Evolutionary conservation across 1,140 invertebrate species (phyloP), one percentile per base, ranked within the genome.

Genomic region (Heliconius nattereri): DNA sequence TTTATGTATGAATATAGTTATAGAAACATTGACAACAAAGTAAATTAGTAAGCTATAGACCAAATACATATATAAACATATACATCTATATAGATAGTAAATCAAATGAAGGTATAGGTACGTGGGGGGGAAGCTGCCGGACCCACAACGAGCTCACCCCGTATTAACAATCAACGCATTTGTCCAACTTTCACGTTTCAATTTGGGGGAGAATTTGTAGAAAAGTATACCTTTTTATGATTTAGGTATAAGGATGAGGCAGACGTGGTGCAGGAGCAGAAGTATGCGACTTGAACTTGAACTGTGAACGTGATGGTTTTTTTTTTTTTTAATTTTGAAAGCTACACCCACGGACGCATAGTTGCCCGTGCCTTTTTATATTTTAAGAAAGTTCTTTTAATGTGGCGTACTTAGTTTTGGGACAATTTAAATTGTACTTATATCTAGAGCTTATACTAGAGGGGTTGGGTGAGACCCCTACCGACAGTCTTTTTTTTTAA

Each of bases 161-260:
- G 75, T 35, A 70, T 76, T 76, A 76, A 45, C 37, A 76, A 76
- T 76, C 75, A 76, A 76, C 49, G 60, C 66, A 73, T 79, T 70
- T 66, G 73, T 74, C 70, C 45, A 20, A 29, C 74, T 35, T 40
- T 80, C 23, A 29, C 60, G 40, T 20, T 52, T 13, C 1, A 13
- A 9, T 26, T 71, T 71, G 52, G 40, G 11, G 52, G 40, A 37
- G 23, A 6, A 26, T 66, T 29, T 66, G 60, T 66, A n/a, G 60
- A 66, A 66, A 66, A 66, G 19, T 66, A 45, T 45, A 45, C 13
- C 40, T 45, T 45, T 16, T 45, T 6, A 45, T 5, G 13, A 16
- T 45, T 45, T 45, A 16, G 13, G 40, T 45, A 45, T 52, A 6
- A 19, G 19, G 13, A 19, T 20, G 49, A 52, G 49, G 49, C 54